Conservation (phyloP, 2,797 vertebrate species). For the Hapalemur alaotrensis region DNA sequence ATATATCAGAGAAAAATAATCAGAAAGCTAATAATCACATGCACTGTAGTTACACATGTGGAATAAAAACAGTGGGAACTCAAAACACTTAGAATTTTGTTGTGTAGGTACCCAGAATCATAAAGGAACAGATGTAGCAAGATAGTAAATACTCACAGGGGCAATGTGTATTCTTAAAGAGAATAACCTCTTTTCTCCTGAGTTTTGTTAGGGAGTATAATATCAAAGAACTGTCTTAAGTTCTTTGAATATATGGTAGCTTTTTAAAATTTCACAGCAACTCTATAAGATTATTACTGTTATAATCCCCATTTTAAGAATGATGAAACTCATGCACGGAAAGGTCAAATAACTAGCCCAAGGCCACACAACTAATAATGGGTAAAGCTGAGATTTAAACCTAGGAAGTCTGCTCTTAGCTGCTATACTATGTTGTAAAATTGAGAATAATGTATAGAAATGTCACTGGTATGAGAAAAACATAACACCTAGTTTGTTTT, state of each 20-base stretch:
- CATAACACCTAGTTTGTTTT: background rate
- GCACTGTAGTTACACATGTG: background rate
- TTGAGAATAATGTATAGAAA: background rate
- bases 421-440: background rate
- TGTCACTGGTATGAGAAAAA: background rate
- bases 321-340: background rate
- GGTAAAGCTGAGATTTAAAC: background rate
- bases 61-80: background rate
- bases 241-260: background rate
- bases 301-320: background rate
- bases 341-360: background rate
- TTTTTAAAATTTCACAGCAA: constrained; percentile 11
- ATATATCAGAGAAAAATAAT: background rate
- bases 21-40: background rate
- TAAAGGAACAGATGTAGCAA: background rate
- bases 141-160: background rate
- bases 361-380: background rate
- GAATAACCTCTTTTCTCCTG: background rate
- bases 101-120: background rate
- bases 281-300: background rate
- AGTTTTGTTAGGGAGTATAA: background rate
- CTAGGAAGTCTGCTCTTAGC: background rate
- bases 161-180: background rate
- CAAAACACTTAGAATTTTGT: background rate
- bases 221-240: background rate